Evolutionary conservation across 2,888 invertebrate species (phyloP), one percentile per base, ranked within the genome.

Genomic region (Macaria liturata): DNA sequence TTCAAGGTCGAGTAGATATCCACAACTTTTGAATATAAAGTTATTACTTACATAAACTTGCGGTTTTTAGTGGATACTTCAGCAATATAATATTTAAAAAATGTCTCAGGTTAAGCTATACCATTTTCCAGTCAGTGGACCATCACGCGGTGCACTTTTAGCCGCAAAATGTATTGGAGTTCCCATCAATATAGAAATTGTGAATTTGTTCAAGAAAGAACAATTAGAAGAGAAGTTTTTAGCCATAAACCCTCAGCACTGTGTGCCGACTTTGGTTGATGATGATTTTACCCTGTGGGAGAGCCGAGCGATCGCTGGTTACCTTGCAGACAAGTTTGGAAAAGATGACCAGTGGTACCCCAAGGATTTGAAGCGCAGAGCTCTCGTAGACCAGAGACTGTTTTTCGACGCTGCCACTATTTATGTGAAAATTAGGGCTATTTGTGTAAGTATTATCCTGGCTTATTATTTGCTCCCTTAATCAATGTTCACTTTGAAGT

Each of bases 251-350:
- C 94, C 94, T 4, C 95, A 95, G 72, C 95, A 95, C 75, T 93
- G 93, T 59, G 84, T 95, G 4, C 95, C 95, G 6, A 95, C 95
- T 6, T 83, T 95, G 57, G 93, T 94, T 32, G 95, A 95, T 75
- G 92, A 94, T 57, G 95, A 94, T 8, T 94, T 95, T 72, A 77
- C 92, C 9, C 64, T 95, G 49, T 95, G 95, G 94, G 95, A 95
- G 76, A 94, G 95, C 68, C 92, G 94, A 42, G 95, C 95, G 6
- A 95, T 95, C 60, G 91, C 93, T 3, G 82, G 91, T 48, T 95
- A 95, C 76, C 85, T 95, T 63, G 94, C 92, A 0, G 92, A 93
- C 62, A 92, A 93, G 61, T 95, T 94, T 75, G 93, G 91, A 0
- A 93, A 93, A 73, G 92, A 94, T 68, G 93, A 93, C 60, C 76